Evolutionary conservation across 2,113 vertebrate species (phyloP), one percentile per base, ranked within the genome.

Genomic region (Pluvialis apricaria): DNA sequence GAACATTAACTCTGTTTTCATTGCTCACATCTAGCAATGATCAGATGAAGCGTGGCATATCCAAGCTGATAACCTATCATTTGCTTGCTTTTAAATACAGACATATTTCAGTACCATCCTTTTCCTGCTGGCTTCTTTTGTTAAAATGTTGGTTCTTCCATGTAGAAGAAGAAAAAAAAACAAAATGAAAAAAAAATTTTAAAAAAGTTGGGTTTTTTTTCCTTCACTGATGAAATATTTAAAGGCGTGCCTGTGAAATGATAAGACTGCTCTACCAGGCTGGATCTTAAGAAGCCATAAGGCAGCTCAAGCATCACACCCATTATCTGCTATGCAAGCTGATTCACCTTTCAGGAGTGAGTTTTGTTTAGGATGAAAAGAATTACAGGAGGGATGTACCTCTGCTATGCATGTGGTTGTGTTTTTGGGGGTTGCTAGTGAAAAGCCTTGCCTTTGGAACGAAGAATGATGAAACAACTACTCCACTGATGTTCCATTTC

Each of bases 1-100:
- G 93, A 85, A 88, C 87, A 83, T 96, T 96, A 90, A 86, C 49
- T 97, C 91, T 96, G 79, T 92, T 97, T 92, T 93, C 76, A 44
- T 88, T 93, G 90, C 95, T 97, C 82, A 91, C 60, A 89, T 97
- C 58, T 73, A 92, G 80, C 28, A 80, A 82, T 78, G 91, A 82
- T 81, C 72, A 92, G 87, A 93, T 83, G 92, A 94, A 97, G 66
- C 54, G 2, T 93, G 83, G 81, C 91, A 93, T 92, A 95, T 97
- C 71, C 76, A 94, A 80, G 83, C 78, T 95, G 90, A 96, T 95
- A 96, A 94, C 75, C 82, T 94, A 92, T 80, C 68, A 90, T 93
- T 97, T 95, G 26, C 61, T 84, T 97, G 82, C 78, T 80, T 88
- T 88, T 79, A 61, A 73, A 36, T 54, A 49, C 34, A 72, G 45